Evolutionary conservation across 2,797 vertebrate genomes (phyloP), one percentile per base, ranked within the genome.

Genomic region (Synaphobranchus kaupii): DNA sequence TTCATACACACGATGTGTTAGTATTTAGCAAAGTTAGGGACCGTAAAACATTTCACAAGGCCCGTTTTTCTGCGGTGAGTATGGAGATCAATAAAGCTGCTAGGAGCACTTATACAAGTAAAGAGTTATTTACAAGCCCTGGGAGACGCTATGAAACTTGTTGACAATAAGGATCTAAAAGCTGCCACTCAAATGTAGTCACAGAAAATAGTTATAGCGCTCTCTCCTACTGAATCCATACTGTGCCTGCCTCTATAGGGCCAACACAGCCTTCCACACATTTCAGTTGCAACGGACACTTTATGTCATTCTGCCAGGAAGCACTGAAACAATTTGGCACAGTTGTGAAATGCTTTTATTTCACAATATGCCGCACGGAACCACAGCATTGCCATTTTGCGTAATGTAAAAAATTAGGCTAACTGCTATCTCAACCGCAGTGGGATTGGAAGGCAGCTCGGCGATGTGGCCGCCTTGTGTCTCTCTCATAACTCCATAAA

Each of bases 401-500:
- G 89, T 93, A 94, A 93, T 93, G 92, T 91, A 93, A 91, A 91
- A 93, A 94, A 94, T 94, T 91, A 94, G 94, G 90, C 91, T 91
- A 91, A 39, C 39, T 90, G 92, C 94, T 86, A 83, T 88, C 90
- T 91, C 89, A 84, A 95, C 94, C 93, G 92, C 94, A 93, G 90
- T 84, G 73, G 90, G 93, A 95, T 94, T 93, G 92, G 90, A 93
- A 91, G 92, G 92, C 91, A 94, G 93, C 94, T 83, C 88, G 84
- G 90, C 90, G 91, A 94, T 93, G 91, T 52, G 88, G 90, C 89
- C 91, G 92, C 88, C 91, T 90, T 91, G 91, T 90, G 88, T 93
- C 91, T 92, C 90, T 89, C 92, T 94, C 91, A 92, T 94, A 94
- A 95, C 93, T 94, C 92, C 95, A 94, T 93, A 94, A 95, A 92